Base-by-base conservation (phyloP, 2,888 invertebrate genomes). In the Mellilla xanthometata region DNA sequence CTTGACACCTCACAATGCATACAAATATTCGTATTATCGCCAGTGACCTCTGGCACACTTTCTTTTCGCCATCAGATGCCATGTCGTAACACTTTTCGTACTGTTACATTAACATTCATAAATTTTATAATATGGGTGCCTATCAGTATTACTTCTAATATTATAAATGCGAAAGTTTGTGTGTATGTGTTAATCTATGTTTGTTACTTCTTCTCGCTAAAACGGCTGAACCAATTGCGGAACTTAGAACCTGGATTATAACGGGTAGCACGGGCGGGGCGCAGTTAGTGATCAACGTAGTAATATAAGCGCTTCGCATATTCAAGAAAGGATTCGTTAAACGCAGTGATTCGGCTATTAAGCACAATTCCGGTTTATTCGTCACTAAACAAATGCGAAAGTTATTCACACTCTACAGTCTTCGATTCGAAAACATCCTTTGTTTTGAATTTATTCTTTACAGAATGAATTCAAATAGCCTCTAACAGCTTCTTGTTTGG, bases 11-110 rank as follows among this genome's bases (percentile, higher is more conserved):
- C 19, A 28, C 39, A 40, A 39, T 49, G 59, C 55, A 64, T 60
- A 62, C 58, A 36, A 62, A 61, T 62, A 62, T 42, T 53, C 62
- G 46, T 52, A 68, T 72, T 69, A 66, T 47, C 51, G 38, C 39
- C 30, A 39, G 47, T 68, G 72, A 70, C 72, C 73, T 67, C 64
- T 57, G 61, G 52, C 63, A 53, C 65, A 53, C 62, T 68, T 69
- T 69, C 65, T 61, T 64, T 57, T 38, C 15, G 47, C 42, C 56
- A 58, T 59, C 52, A 52, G 38, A 47, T 23, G 13, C 19, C 19
- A 11, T 47, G 46, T 27, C 26, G 47, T 48, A 48, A 50, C 39
- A 40, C 36, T 38, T 46, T 33, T 39, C 9, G 7, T 7, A 9
- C 10, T 36, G 19, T 50, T 36, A 50, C 39, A 46, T 44, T 42